Evolutionary conservation across 2,113 vertebrate species (phyloP).

Genomic region (Lipophrys pholis): DNA sequence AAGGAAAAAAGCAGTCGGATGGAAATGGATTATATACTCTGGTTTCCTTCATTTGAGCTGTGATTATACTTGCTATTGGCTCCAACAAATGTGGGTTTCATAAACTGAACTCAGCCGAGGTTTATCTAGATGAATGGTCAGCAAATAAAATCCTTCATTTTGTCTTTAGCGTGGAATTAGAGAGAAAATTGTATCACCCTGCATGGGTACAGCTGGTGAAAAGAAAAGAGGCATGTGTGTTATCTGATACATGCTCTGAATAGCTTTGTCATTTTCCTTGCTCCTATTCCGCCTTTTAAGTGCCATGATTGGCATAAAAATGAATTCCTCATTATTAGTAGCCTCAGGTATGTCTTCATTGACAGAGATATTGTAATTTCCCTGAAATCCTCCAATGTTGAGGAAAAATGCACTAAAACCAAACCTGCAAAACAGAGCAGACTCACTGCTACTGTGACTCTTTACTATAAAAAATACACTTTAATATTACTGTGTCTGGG

Average conservation of each 20-base stretch:
- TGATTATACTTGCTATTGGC: conserved; percentile 18
- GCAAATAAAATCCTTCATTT: neutral
- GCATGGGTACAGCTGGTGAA: too few relatives aligned
- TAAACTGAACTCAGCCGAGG: conserved; percentile 24
- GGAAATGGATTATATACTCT: conserved; percentile 32
- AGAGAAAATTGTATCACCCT: neutral
- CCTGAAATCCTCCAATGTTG: neutral
- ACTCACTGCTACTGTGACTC: neutral
- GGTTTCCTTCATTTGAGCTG: conserved; percentile 16
- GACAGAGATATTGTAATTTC: neutral
- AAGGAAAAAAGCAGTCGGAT: conserved; percentile 27
- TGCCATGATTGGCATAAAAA: conserved; percentile 1
- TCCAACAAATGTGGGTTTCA: conserved; percentile 20
- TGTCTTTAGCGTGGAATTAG: neutral
- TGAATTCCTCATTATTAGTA: conserved; percentile 4
- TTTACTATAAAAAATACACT: too few relatives aligned
- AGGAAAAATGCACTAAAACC: conserved; percentile 3
- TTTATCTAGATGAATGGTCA: conserved; percentile 2
- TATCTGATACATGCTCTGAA: neutral
- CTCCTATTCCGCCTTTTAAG: neutral
- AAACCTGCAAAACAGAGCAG: neutral
- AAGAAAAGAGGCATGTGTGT: too few relatives aligned
- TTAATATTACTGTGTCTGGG: neutral
- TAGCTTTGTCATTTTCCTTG: conserved; percentile 4
- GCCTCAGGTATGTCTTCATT: neutral